A percentile compares a stretch with the other conserved stretches of the same genome.
Evolutionary conservation across 2,888 invertebrate genomes (phyloP).

Genomic region (Tillus elongatus): DNA sequence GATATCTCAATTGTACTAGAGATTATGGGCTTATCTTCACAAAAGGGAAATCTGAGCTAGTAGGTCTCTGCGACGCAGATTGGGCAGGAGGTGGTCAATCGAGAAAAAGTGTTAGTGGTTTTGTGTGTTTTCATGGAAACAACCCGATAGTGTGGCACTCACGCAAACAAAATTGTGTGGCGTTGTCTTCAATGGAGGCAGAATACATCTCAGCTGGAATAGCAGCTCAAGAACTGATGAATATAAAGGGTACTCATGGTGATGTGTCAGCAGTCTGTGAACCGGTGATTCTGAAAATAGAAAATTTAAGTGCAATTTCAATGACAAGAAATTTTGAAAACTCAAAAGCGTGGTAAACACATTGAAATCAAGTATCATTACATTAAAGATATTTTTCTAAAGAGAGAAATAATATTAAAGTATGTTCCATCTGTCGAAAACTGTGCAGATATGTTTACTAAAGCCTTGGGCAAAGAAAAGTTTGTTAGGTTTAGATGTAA

Average conservation of each 20-base stretch:
- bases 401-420: no score
- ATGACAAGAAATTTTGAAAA: background rate
- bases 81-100: conserved; percentile 15
- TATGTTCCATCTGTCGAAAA: no score
- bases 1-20: conserved; percentile 3
- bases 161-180: conserved; percentile 20
- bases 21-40: background rate
- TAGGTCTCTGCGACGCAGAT: conserved; percentile 18
- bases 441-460: background rate
- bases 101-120: conserved; percentile 16
- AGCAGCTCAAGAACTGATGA: conserved; percentile 11
- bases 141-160: conserved; percentile 21
- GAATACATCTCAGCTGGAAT: conserved; percentile 16
- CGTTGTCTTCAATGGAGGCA: conserved; percentile 18
- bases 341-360: background rate
- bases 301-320: background rate
- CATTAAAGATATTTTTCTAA: background rate
- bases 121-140: conserved; percentile 14
- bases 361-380: background rate
- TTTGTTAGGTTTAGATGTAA: background rate
- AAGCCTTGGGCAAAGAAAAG: conserved; percentile 3
- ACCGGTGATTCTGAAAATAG: conserved; percentile 1
- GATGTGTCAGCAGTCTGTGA: background rate
- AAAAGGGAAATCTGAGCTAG: conserved; percentile 1
- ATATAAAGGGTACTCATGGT: conserved; percentile 11